These are phyloP conservation scores for Parelbella ahira DNA, from an alignment of 2,888 invertebrate species.

Conservation along the genomic window DNA sequence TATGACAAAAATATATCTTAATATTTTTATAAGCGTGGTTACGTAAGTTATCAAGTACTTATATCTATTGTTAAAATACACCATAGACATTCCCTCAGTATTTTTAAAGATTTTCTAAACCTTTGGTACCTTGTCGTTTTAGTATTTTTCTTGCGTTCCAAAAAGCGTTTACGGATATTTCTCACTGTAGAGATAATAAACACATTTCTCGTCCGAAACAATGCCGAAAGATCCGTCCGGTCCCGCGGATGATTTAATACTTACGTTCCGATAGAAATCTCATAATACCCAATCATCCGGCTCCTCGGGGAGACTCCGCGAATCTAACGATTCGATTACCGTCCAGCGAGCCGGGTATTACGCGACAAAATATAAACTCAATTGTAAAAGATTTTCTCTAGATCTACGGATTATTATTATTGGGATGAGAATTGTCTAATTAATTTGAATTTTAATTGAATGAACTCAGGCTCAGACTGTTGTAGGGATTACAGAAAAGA, in stretches of 20 bases:
- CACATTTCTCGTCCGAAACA: conserved; percentile 39
- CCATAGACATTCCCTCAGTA: too few species aligned
- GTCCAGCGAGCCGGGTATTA: conserved; percentile 24
- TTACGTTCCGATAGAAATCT: conserved; percentile 54
- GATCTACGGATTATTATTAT: conserved; percentile 23
- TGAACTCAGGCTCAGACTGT: too few species aligned
- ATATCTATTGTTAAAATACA: too few species aligned
- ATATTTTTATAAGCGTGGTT: too few species aligned
- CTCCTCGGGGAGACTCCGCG: conserved; percentile 42
- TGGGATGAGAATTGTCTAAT: too few species aligned
- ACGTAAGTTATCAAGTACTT: too few species aligned
- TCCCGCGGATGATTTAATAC: conserved; percentile 60
- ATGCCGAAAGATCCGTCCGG: conserved; percentile 35
- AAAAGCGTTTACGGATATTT: conserved; percentile 12
- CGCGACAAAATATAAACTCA: conserved; percentile 26
- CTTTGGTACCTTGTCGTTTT: too few species aligned
- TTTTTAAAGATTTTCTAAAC: too few species aligned
- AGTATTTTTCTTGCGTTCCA: too few species aligned
- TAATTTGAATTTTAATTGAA: too few species aligned
- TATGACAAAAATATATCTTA: too few species aligned
- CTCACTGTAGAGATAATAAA: conserved; percentile 31
- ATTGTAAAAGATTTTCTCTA: conserved; percentile 23
- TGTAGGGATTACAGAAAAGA: too few species aligned
- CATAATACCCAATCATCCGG: conserved; percentile 73
- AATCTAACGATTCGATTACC: conserved; percentile 43